A percentile compares a stretch with the other conserved stretches of the same genome.
phyloP scores from a whole-genome alignment of 2,113 vertebrate species.

The Vicugna pacos region DNA sequence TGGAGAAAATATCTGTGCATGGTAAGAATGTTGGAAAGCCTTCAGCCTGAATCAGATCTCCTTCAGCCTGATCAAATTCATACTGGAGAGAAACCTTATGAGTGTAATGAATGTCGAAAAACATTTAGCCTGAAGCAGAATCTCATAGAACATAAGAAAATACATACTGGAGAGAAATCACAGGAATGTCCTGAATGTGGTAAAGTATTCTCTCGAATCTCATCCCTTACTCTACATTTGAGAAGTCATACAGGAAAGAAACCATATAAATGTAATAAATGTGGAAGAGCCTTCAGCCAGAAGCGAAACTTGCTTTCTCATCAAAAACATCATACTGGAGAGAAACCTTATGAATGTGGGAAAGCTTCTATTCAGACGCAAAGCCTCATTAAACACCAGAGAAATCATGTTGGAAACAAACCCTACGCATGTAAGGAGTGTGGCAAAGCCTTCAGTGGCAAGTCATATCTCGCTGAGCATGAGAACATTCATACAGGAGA shows the following conservation, averaged over 20 bases:
- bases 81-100: conserved; percentile 42
- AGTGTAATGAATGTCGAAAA: conserved; percentile 66
- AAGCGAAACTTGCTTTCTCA: conserved; percentile 83
- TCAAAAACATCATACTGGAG: conserved; percentile 76
- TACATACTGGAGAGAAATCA: conserved; percentile 53
- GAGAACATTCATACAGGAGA: conserved; percentile 80
- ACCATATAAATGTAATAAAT: conserved; percentile 77
- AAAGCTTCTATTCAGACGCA: conserved; percentile 70
- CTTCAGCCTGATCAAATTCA: conserved; percentile 57
- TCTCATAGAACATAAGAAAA: conserved; percentile 56
- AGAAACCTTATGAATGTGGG: conserved; percentile 75
- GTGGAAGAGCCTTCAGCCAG: conserved; percentile 83
- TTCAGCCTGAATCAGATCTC: conserved; percentile 52
- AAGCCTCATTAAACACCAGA: conserved; percentile 67
- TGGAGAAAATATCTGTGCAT: background rate
- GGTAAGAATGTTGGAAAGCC: conserved; percentile 71
- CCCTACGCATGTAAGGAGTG: conserved; percentile 75
- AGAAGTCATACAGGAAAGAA: conserved; percentile 76
- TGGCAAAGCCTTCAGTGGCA: conserved; percentile 77
- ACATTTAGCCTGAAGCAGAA: conserved; percentile 61
- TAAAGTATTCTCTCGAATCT: conserved; percentile 74
- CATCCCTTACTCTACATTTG: conserved; percentile 80
- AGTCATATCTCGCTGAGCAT: conserved; percentile 77
- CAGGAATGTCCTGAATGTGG: conserved; percentile 77
- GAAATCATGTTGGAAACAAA: conserved; percentile 70